Percentiles rank a stretch among this genome's conserved stretches.
Evolutionary conservation across 2,113 vertebrate species (phyloP).

Genomic region (Alces alces): DNA sequence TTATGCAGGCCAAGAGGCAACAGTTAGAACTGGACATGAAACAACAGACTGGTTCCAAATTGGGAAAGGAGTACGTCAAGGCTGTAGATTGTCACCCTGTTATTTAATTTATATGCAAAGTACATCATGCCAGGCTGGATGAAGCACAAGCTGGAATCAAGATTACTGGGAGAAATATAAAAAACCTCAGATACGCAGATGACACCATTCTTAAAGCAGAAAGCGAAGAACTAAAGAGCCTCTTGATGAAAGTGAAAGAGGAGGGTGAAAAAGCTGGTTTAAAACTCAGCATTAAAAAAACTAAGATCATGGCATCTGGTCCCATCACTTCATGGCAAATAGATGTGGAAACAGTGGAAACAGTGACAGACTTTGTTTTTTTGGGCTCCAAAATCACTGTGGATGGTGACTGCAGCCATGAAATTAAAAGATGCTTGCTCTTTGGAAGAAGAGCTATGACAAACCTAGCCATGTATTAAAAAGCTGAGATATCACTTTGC

Average conservation of each 20-base stretch:
- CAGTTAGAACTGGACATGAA: background rate
- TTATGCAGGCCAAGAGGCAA: background rate
- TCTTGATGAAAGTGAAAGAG: background rate
- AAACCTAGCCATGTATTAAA: background rate
- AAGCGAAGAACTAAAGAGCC: background rate
- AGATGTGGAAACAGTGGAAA: background rate
- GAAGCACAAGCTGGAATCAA: background rate
- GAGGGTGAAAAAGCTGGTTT: background rate
- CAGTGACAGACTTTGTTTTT: background rate
- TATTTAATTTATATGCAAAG: background rate
- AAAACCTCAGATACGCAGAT: background rate
- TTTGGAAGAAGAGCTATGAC: background rate
- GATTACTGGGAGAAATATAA: background rate
- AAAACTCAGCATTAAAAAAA: background rate
- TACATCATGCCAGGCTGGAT: background rate
- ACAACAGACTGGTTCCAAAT: background rate
- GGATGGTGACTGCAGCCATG: background rate
- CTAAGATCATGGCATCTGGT: background rate
- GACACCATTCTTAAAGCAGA: background rate
- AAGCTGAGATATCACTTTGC: background rate
- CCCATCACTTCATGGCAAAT: background rate
- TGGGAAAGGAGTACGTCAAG: background rate
- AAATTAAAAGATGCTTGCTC: background rate
- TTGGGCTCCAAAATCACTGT: background rate
- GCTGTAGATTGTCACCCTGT: background rate